Evolutionary conservation across 2,888 invertebrate genomes (phyloP), one percentile per base, ranked within the genome.

Genomic region (Meganola albula): DNA sequence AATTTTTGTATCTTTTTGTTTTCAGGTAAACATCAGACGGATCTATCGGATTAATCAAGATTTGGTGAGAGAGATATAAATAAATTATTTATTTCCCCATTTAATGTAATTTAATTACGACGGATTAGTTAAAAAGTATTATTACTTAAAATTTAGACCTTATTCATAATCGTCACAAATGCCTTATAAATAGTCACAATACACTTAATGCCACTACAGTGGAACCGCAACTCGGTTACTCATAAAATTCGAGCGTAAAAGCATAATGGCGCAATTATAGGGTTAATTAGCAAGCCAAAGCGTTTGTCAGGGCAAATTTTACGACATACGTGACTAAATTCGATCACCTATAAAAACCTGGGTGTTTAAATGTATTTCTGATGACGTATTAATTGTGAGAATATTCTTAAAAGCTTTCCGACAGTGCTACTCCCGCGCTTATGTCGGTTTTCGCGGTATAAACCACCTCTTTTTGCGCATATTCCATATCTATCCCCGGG

Each of bases 201-300:
- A 44, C 44, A 3, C 20, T 20, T 20, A 44, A 48, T 46, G 49
- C 39, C 44, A 48, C 43, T 44, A 40, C 42, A 37, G 37, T 37
- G 30, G 44, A 40, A 48, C 56, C 46, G 44, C 54, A 53, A 58
- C 57, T 58, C 61, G 58, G 57, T 41, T 60, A 53, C 58, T 67
- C 71, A 65, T 79, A 77, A 80, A 79, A 74, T 67, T 67, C 61
- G 49, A 61, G 55, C 74, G 64, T 79, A 70, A 78, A 75, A 70
- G 55, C 57, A 59, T 75, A 73, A 76, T 70, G 51, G 66, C 48
- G 65, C 69, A 66, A 76, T 82, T 79, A 77, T 70, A 63, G 65
- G 65, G 58, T 69, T 80, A 82, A 82, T 82, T 82, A 80, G 76
- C 63, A 52, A 57, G 57, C 61, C 58, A 60, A 66, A 60, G 58